Percentiles rank a stretch among this genome's conserved stretches.
These are phyloP conservation scores for Montipora efflorescens DNA, from an alignment of 64 coral and sea anemone genomes.

Conservation along the genomic window DNA sequence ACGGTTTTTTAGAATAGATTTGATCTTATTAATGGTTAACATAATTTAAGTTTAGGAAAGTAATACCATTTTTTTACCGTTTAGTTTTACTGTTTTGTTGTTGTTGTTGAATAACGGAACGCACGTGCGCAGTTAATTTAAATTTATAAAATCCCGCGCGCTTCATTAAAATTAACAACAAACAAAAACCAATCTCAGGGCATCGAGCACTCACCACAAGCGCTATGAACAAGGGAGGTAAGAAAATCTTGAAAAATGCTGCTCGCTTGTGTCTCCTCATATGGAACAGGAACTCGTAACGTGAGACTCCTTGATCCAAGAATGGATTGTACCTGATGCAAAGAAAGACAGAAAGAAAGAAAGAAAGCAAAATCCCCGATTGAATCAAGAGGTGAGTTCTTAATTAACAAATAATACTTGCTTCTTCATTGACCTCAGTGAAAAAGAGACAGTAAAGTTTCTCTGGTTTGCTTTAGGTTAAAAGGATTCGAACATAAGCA, in stretches of 20 bases:
- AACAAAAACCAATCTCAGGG: not conserved
- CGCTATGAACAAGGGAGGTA: constrained; percentile 98
- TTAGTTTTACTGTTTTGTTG: not conserved
- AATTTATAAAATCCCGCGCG: not conserved
- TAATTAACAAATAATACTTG: not conserved
- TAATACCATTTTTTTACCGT: too few species aligned
- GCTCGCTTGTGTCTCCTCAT: constrained; percentile 99
- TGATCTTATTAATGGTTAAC: too few species aligned
- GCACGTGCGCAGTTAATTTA: not conserved
- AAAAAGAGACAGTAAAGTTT: too few species aligned
- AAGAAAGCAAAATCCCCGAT: too few species aligned
- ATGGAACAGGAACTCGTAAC: constrained; percentile 98
- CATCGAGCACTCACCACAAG: constrained; percentile 79
- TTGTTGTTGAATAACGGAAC: not conserved
- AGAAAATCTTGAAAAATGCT: constrained; percentile 98
- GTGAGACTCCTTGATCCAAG: constrained; percentile 96
- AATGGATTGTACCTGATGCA: constrained; percentile 94
- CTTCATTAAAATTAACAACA: not conserved
- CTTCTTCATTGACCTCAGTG: too few species aligned
- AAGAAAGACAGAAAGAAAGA: not conserved
- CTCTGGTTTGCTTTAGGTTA: too few species aligned
- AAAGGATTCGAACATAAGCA: too few species aligned
- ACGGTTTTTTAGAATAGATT: too few species aligned
- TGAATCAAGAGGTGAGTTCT: not conserved
- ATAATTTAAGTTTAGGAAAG: too few species aligned